Conservation (phyloP, 2,797 vertebrate species). For the Micropoecilia bifurca region DNA sequence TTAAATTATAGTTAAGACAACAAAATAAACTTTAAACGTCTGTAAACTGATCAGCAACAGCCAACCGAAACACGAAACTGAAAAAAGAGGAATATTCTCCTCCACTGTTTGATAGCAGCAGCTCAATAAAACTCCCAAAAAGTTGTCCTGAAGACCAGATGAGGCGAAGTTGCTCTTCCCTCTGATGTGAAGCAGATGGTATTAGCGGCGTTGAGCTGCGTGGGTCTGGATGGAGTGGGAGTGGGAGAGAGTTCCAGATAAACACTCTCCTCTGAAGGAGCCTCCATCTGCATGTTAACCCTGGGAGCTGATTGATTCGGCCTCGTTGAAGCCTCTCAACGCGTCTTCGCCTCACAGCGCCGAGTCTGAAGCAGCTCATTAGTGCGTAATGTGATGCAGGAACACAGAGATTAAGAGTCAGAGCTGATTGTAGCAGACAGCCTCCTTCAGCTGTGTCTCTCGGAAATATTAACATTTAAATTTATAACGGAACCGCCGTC, state of each 20-base stretch:
- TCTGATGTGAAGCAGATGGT: background rate
- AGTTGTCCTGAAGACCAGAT: background rate
- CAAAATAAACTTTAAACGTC: background rate
- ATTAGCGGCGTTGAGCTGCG: background rate
- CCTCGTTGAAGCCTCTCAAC: constrained; percentile 56
- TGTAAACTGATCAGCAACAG: background rate
- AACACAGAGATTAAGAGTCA: constrained; percentile 34
- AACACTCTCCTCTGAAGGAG: constrained; percentile 17
- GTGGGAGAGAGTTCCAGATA: constrained; percentile 39
- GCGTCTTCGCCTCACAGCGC: constrained; percentile 36
- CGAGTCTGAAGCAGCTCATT: constrained; percentile 61
- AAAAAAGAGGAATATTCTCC: background rate
- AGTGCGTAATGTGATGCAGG: constrained; percentile 46
- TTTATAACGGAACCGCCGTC: background rate
- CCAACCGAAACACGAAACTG: background rate
- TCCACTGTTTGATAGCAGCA: background rate
- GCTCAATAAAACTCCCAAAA: background rate
- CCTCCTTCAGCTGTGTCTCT: constrained; percentile 19
- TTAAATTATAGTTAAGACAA: background rate
- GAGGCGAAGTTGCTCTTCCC: background rate
- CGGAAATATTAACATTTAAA: background rate
- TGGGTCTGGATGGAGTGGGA: constrained; percentile 5
- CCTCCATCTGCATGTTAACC: constrained; percentile 58
- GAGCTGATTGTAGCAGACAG: constrained; percentile 48
- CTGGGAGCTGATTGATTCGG: constrained; percentile 48